Evolutionary conservation across 1,140 invertebrate species (phyloP).

Genomic region (Cydia amplana): DNA sequence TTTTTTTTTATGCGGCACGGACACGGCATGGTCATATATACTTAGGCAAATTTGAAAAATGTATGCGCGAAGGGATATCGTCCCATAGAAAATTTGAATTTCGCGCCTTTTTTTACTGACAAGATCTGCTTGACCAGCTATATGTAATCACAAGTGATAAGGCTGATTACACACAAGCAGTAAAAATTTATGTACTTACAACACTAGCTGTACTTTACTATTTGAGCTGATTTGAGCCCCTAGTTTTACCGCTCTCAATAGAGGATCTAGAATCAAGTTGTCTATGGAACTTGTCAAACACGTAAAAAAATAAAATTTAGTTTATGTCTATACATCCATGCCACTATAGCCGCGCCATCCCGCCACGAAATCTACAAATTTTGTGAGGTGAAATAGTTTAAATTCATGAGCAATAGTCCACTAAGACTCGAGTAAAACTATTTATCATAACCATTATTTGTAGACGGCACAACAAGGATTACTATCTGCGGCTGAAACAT

Average conservation of each 20-base stretch:
- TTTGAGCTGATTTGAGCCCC: neutral
- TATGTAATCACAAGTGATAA: neutral
- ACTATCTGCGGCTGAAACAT: constrained; percentile 46
- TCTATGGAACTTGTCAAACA: constrained; percentile 13
- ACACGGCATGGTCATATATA: too few relatives aligned
- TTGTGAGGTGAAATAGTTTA: constrained; percentile 11
- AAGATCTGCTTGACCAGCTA: too few relatives aligned
- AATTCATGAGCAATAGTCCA: neutral
- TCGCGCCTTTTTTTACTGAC: too few relatives aligned
- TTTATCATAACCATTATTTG: constrained; percentile 12
- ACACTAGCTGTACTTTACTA: neutral
- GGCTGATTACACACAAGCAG: neutral
- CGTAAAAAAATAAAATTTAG: neutral
- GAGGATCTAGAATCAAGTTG: neutral
- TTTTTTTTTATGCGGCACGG: too few relatives aligned
- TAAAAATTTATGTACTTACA: neutral
- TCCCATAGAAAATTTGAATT: too few relatives aligned
- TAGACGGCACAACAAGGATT: neutral
- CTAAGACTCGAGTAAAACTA: neutral
- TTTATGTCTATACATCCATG: constrained; percentile 12
- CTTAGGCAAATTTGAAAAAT: too few relatives aligned
- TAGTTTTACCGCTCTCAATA: neutral
- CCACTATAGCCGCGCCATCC: constrained; percentile 29
- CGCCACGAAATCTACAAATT: constrained; percentile 25
- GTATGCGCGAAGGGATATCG: too few relatives aligned